phyloP scores from a whole-genome alignment of 2,888 invertebrate species.

The Eledone cirrhosa region DNA sequence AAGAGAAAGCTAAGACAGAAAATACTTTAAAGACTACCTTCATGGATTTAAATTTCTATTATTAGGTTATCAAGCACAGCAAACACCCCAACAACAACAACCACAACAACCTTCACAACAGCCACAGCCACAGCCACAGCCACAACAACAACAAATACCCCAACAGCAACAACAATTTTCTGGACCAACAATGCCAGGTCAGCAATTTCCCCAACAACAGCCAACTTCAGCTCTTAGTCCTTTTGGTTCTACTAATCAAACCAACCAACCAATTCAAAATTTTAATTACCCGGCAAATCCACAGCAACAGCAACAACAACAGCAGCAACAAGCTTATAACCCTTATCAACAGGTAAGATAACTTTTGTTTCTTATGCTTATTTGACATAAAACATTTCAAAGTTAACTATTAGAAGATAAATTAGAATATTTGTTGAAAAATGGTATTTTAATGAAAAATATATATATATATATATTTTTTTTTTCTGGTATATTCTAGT shows the following conservation, averaged over 20 bases:
- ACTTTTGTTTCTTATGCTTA: not conserved
- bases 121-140: slow-evolving; percentile 26
- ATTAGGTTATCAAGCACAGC: too few relatives aligned
- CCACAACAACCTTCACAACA: slow-evolving; percentile 34
- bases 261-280: slow-evolving; percentile 33
- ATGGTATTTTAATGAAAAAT: too few relatives aligned
- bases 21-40: too few relatives aligned
- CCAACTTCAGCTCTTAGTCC: slow-evolving; percentile 29
- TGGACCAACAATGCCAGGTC: slow-evolving; percentile 29
- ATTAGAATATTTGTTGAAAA: too few relatives aligned
- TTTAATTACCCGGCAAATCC: slow-evolving; percentile 34
- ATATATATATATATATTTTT: too few relatives aligned
- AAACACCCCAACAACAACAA: slow-evolving; percentile 21
- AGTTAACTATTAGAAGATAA: too few relatives aligned
- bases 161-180: slow-evolving; percentile 35
- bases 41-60: too few relatives aligned
- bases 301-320: slow-evolving; percentile 33
- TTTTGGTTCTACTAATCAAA: slow-evolving; percentile 15
- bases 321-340: slow-evolving; percentile 19
- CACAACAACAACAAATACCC: slow-evolving; percentile 32
- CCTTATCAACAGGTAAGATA: slow-evolving; percentile 21
- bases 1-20: too few relatives aligned
- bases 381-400: not conserved
- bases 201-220: slow-evolving; percentile 38
- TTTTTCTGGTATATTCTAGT: too few relatives aligned